phyloP scores from a whole-genome alignment of 1,140 invertebrate species.

The Micrasema longulum region DNA sequence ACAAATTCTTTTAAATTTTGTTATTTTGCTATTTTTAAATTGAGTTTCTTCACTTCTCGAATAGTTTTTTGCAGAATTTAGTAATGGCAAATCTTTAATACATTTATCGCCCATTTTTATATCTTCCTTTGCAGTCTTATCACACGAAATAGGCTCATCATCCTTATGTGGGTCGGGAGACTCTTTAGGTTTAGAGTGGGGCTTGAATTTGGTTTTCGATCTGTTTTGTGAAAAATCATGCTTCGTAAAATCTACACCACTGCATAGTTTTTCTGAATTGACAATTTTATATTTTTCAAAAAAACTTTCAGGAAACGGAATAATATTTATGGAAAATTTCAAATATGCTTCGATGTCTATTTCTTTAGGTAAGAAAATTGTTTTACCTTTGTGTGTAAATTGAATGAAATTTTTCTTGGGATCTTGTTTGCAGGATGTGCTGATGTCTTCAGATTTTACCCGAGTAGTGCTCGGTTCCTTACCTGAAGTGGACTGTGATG shows the following conservation, averaged over 20 bases:
- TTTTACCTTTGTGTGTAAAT: neutral
- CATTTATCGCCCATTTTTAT: no score
- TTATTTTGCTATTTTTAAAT: neutral
- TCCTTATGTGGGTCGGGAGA: neutral
- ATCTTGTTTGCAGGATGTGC: no score
- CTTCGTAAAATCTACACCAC: neutral
- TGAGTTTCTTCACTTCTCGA: neutral
- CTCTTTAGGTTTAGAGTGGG: neutral
- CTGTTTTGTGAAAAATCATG: constrained; percentile 5
- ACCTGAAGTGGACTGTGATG: no score
- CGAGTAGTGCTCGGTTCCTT: no score
- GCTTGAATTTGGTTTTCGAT: constrained; percentile 14
- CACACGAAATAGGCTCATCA: neutral
- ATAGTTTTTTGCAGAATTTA: neutral
- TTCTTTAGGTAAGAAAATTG: constrained; percentile 11
- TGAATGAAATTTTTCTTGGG: constrained; percentile 5
- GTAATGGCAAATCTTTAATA: neutral
- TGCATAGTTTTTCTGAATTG: neutral
- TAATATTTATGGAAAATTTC: constrained; percentile 9
- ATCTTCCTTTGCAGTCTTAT: neutral
- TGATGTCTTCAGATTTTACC: no score
- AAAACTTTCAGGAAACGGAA: neutral
- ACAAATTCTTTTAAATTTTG: constrained; percentile 16
- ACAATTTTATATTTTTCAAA: constrained; percentile 23
- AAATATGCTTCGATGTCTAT: constrained; percentile 20